Evolutionary conservation across 2,113 vertebrate genomes (phyloP), one percentile per base, ranked within the genome.

Genomic region (Xiphophorus maculatus): DNA sequence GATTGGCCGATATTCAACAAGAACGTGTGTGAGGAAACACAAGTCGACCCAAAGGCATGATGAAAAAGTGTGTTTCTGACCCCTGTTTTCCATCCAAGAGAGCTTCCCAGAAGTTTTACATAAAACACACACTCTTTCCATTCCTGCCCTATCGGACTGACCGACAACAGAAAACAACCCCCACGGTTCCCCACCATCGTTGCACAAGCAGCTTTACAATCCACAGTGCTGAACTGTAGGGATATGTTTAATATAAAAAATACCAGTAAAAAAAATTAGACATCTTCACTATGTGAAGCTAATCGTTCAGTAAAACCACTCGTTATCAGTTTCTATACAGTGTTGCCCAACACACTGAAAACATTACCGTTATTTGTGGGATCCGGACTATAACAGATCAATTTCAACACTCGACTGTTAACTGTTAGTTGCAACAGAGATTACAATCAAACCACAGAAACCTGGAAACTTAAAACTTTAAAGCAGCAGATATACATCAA

Each of bases 61-160:
- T 74, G 32, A 70, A 71, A 67, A 51, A n/a, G 60, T 0, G 48
- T 0, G 71, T 63, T 66, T 74, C 70, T n/a, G 28, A 7, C 13
- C 63, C 28, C 68, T 54, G 7, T 19, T 44, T 25, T 1, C 42
- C 13, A 69, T 42, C 40, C 32, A n/a, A 10, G 3, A 27, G 0
- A 74, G 69, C 65, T 69, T 85, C 69, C 72, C 68, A 81, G 74
- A 84, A 63, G 70, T 69, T 70, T 29, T 30, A 71, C 37, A 54
- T 79, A 51, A 74, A 66, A 72, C 64, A 78, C 72, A 73, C 85
- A 84, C 28, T 87, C 73, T 81, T 90, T 90, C 82, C 89, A 87
- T 73, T 28, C 51, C 32, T 68, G 32, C 63, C 80, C 29, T 28
- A 74, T 81, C 90, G 84, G 11, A 48, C 66, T 74, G 81, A 83